Conservation (phyloP, 2,113 vertebrate species). For the Neodon shergylaensis region DNA sequence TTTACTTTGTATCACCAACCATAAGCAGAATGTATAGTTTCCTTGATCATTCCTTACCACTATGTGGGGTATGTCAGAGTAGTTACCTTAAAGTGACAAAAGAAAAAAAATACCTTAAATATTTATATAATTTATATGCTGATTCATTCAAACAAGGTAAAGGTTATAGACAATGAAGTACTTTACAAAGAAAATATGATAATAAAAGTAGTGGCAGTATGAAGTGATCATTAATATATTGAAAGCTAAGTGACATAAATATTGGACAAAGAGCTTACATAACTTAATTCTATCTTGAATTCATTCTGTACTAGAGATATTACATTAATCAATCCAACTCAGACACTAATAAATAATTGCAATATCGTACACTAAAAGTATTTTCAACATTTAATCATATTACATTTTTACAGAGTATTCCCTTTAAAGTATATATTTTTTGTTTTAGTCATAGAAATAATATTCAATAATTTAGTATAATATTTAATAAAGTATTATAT, state of each 20-base stretch:
- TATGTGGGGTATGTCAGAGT: not conserved
- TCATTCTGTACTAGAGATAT: not conserved
- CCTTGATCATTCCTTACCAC: not conserved
- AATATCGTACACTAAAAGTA: not conserved
- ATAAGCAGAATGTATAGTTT: not conserved
- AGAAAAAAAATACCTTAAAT: not conserved
- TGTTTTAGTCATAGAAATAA: not conserved
- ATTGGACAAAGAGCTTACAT: not conserved
- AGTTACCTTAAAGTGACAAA: not conserved
- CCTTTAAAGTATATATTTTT: not conserved
- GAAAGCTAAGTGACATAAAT: not conserved
- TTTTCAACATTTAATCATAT: not conserved
- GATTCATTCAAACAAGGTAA: not conserved
- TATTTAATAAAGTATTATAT: not conserved
- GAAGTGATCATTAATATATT: not conserved
- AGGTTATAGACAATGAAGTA: not conserved
- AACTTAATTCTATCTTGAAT: not conserved
- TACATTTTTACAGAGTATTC: not conserved
- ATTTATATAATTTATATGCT: not conserved
- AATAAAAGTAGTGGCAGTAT: not conserved
- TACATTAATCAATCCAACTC: not conserved
- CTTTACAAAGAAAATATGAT: not conserved
- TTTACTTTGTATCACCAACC: not conserved
- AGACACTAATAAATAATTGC: not conserved
- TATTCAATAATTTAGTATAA: not conserved